Evolutionary conservation across 2,797 vertebrate species (phyloP), one percentile per base, ranked within the genome.

Genomic region (Phrynocephalus guinanensis): DNA sequence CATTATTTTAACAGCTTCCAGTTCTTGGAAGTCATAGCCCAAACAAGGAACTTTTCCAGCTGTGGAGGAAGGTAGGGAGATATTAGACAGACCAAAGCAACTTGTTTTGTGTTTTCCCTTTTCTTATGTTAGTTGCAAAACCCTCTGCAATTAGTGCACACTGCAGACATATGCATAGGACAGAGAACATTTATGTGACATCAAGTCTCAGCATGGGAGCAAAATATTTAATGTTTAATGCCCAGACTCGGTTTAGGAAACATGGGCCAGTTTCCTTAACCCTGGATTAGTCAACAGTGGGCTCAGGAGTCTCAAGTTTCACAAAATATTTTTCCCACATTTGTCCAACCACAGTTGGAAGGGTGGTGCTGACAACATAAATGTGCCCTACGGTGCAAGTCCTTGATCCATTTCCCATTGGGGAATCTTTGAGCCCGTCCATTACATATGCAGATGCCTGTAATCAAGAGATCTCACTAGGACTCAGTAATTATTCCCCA

Each of bases 271-370:
- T 91, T 95, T 93, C 90, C 91, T 92, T 90, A 89, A 76, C 86
- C 92, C 70, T 92, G 95, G 94, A 95, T 94, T 95, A 96, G 95
- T 96, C 94, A 95, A 95, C 91, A 94, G 84, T 93, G 93, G 92
- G 94, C 95, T 96, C 95, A 93, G 94, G 91, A 94, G 94, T 97
- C 96, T 97, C 96, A 96, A 91, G 94, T 97, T 97, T 97, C 96
- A 96, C 94, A 94, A 96, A 96, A 93, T 94, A 95, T 93, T 97
- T 44, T 97, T 98, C 97, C 97, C 97, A 98, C 97, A 97, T 97
- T 96, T 96, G 94, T 97, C 96, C 82, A 0, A 91, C 90, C 93
- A 93, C 89, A 93, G 93, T 94, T 94, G 95, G 96, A 97, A 97
- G 94, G 94, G 95, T 95, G 87, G 94, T 95, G 94, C 91, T 97